phyloP scores from a whole-genome alignment of 2,797 vertebrate genomes.

The Mus spretus region DNA sequence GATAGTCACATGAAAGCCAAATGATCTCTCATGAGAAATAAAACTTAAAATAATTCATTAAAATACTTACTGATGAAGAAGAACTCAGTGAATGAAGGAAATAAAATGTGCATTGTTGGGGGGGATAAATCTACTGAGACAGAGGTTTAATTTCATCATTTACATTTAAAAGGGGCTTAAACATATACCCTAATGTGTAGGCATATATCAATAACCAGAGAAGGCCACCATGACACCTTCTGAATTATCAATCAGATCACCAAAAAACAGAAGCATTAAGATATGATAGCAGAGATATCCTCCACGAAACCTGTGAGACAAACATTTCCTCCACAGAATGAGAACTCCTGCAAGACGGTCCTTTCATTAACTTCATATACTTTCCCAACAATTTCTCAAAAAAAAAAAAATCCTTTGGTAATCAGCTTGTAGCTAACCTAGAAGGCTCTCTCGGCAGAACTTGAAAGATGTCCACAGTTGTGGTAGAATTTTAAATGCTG shows the following conservation, averaged over 20 bases:
- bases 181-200: background rate
- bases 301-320: background rate
- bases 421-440: background rate
- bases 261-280: background rate
- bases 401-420: background rate
- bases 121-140: background rate
- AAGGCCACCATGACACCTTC: background rate
- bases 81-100: constrained; percentile 5
- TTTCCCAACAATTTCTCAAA: background rate
- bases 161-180: background rate
- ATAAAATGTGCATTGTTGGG: background rate
- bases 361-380: background rate
- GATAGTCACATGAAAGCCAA: constrained; percentile 7
- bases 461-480: background rate
- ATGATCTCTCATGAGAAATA: constrained; percentile 18
- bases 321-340: background rate
- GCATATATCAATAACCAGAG: background rate
- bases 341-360: background rate
- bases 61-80: background rate
- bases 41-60: background rate
- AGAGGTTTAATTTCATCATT: background rate
- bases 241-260: background rate
- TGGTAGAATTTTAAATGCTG: background rate
- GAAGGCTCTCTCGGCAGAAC: background rate
- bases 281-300: background rate